phyloP scores from a whole-genome alignment of 30 jellyfish, hydroid and myxozoan genomes.

The Hydractinia echinata region DNA sequence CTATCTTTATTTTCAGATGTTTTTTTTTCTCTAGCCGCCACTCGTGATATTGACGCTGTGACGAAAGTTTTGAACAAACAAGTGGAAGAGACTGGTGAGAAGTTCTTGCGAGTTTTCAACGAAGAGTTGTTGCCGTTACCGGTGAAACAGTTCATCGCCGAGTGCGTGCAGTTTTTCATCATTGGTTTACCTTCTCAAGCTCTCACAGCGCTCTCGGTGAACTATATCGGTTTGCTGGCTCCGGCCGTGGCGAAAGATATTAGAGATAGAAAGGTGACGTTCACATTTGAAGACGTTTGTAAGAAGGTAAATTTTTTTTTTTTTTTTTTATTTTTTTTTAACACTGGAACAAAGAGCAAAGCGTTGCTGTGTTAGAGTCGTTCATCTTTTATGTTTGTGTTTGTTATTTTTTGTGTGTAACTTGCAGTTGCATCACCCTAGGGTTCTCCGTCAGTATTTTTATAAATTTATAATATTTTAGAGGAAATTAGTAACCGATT shows the following conservation, averaged over 20 bases:
- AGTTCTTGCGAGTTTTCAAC: constrained; percentile 57
- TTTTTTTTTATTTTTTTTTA: not conserved
- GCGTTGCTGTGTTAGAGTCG: no score
- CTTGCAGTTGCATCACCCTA: no score
- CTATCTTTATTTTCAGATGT: not conserved
- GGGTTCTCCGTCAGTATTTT: no score
- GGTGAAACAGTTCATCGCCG: constrained; percentile 90
- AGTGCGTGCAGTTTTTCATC: constrained; percentile 63
- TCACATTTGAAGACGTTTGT: constrained; percentile 61
- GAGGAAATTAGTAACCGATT: no score
- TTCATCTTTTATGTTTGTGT: no score
- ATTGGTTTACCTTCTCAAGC: constrained; percentile 85
- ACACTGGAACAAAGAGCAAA: not conserved
- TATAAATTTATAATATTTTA: no score
- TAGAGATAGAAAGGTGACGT: constrained; percentile 49
- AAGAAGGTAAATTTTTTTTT: constrained; percentile 52
- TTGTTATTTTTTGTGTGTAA: no score
- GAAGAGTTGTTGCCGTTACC: constrained; percentile 81
- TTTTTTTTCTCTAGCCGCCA: constrained; percentile 48
- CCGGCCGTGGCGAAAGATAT: constrained; percentile 56
- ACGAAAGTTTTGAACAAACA: constrained; percentile 38
- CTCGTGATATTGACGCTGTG: constrained; percentile 47
- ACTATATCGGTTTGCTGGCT: constrained; percentile 45
- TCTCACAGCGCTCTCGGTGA: constrained; percentile 45
- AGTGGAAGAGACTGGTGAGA: constrained; percentile 7